Evolutionary conservation across 2,797 vertebrate species (phyloP), one percentile per base, ranked within the genome.

Genomic region (Mormyrus hasselquistii): DNA sequence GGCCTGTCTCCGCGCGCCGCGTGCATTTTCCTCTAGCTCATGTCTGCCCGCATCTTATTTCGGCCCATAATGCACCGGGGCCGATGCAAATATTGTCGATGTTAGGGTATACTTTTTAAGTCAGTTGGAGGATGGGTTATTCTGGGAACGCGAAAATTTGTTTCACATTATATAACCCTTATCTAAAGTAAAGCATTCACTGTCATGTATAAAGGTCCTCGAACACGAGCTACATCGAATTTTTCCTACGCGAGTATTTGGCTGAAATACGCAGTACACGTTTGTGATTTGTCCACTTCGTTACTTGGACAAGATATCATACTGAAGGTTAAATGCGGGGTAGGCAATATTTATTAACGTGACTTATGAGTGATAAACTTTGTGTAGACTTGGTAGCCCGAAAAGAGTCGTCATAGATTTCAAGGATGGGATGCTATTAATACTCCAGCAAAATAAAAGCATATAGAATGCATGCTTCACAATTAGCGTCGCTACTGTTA

Each of bases 41-140:
- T 94, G 93, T 95, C 91, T 93, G 93, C 91, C 97, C 59, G 96
- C 97, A 97, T 98, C 94, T 97, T 98, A 95, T 98, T 97, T 98
- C 97, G 92, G 95, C 97, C 98, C 98, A 98, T 92, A 98, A 98
- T 99, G 97, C 98, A 97, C 90, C 92, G 92, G 95, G 88, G 79
- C 41, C 62, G 52, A 53, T 62, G 55, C 53, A 79, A 76, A 88
- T 49, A 88, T 59, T 84, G 44, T 9, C 7, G 19, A 49, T 50
- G 47, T 84, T 84, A 84, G 38, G 76, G 8, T 84, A 53, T 25
- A 29, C 49, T 50, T 44, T 82, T 34, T 59, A 85, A 85, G 44
- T 41, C 44, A 29, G 44, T 49, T 38, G 9, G 10, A 50, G 19
- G 69, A 22, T 19, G 25, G 14, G 73, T 44, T 44, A 76, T 41